Evolutionary conservation across 2,113 vertebrate species (phyloP), one percentile per base, ranked within the genome.

Genomic region (Ophthalmolycus amberensis): DNA sequence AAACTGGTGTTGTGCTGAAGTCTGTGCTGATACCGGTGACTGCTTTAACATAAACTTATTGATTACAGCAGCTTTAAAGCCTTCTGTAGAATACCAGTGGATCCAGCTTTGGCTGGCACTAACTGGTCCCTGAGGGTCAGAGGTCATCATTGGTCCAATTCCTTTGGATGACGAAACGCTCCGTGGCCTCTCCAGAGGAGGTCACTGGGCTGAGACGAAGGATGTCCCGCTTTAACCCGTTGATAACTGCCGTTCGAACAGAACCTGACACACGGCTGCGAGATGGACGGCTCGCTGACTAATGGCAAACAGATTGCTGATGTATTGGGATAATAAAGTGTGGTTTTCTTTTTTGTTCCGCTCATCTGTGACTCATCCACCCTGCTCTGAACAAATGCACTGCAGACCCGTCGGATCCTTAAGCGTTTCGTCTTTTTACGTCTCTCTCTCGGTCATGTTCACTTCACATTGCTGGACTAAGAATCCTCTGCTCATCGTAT

Each of bases 251-350:
- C 60, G 48, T 71, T 90, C 62, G 83, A 80, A 83, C 76, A 85
- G 80, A 66, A 14, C 63, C 56, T 73, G 80, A 84, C 89, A 87
- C 63, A 72, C 64, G 37, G 38, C 50, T 37, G 12, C 8, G 1
- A 76, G 82, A 92, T n/a, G 70, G 74, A 89, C 5, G 22, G 27
- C 71, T n/a, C 56, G 1, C 71, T 87, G 84, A 90, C 81, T 83
- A 77, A 91, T 60, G 22, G 37, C 46, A 77, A 90, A 86, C 90
- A 94, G 83, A 87, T 77, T 84, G 42, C 59, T 71, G 68, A 73
- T 74, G 77, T 65, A 75, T 72, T n/a, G 15, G 71, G 68, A 1
- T 34, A 80, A 65, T 34, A 34, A 34, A 34, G 32, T 34, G 27
- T 27, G 9, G 29, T 29, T 68, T 0, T 50, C 65, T 18, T 66